Base-by-base conservation (phyloP, 2,797 vertebrate species). In the Acrocephalus scirpaceus region DNA sequence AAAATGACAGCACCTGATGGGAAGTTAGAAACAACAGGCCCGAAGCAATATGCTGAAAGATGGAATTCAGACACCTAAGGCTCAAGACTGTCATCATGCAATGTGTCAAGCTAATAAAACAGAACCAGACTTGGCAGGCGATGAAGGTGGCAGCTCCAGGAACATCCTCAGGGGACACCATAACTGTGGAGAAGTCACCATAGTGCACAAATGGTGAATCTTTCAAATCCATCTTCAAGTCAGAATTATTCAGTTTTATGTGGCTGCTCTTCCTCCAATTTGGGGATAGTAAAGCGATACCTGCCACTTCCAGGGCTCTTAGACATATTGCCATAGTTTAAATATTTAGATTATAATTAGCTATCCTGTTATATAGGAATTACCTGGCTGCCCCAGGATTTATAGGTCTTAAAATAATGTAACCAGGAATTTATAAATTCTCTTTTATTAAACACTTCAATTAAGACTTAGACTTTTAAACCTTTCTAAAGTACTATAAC, bases 31-130 rank as follows among this genome's bases (percentile, higher is more conserved):
- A 86, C 44, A 69, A 23, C 30, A 77, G 72, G n/a, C 93, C 66
- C 0, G 4, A 83, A 92, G 58, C 85, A 93, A 48, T 88, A 91
- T 53, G 50, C 51, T 93, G 65, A 75, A 95, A 88, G 86, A 75
- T 70, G 77, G 54, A 83, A 92, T 91, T 88, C 62, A 88, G 66
- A 69, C n/a, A 78, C 56, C 61, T 50, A 47, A 56, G 72, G n/a
- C 69, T 92, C 13, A 7, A 91, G 58, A 66, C 36, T 88, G 75
- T 80, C 86, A 83, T 92, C 2, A 1, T 65, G 62, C 65, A 69
- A 69, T n/a, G 75, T 78, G 65, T 96, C 92, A 94, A 67, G 22
- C 61, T 80, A 89, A 93, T 93, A 95, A 89, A 95, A 93, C 65
- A 91, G 78, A 94, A 77, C 50, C 53, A 44, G 72, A 86, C 27